Evolutionary conservation across 1,140 invertebrate genomes (phyloP), one percentile per base, ranked within the genome.

Genomic region (Hetaerina americana): DNA sequence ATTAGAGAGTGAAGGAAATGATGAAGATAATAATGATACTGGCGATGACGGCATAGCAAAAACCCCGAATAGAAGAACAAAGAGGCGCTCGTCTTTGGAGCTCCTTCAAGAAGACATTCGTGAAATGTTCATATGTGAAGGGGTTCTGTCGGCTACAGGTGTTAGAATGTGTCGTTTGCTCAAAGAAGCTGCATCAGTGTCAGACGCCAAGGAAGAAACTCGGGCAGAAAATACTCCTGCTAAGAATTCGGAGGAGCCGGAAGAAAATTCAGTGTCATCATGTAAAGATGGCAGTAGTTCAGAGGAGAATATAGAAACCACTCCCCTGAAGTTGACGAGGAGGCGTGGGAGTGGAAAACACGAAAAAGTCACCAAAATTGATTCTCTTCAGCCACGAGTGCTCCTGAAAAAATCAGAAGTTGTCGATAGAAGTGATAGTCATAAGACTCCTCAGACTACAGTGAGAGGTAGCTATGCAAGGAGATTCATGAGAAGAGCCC

Each of bases 41-140:
- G 40, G 22, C 3, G 40, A 49, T 8, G 67, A 27, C 22, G 66
- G 8, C 31, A 72, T 68, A 22, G 5, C 18, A 27, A 69, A 40
- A 73, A 66, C 71, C 66, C 49, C 68, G 73, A 72, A 77, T 77
- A 73, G 70, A 71, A 76, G 75, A 67, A 72, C 57, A 25, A 78
- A 77, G 67, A 76, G 80, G 67, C 77, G 78, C 72, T 81, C 80
- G 72, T 87, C 88, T 74, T 76, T 90, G 49, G 83, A 87, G 74
- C 82, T 83, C 76, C 79, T 89, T 8, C 88, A 89, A 66, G 85
- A 87, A 73, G 87, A 89, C 75, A 85, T 89, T 49, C 82, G 85
- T 73, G 87, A 89, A 73, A 88, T 88, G 85, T 89, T 88, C 75
- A 86, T 88, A 57, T 82, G 83, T 72, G 83, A 87, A 74, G 87